These are phyloP conservation scores for Daboia siamensis DNA, from an alignment of 2,113 vertebrate genomes.

Conservation along the genomic window DNA sequence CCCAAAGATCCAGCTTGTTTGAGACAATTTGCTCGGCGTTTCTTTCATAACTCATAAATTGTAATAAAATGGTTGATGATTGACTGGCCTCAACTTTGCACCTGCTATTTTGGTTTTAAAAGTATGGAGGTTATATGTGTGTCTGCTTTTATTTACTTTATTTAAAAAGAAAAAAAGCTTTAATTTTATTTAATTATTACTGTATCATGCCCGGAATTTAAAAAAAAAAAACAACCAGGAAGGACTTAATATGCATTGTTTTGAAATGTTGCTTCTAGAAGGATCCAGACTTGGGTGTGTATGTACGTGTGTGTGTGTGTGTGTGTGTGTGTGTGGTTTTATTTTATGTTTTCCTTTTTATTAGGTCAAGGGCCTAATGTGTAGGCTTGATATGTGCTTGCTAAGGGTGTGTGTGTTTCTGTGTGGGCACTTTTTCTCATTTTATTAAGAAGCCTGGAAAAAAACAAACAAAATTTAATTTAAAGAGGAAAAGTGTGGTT, in stretches of 20 bases:
- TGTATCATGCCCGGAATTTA: constrained; percentile 1
- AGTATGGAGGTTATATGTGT: constrained; percentile 12
- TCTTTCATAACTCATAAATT: constrained; percentile 49
- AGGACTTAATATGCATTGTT: not conserved
- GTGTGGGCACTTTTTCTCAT: not conserved
- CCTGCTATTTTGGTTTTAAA: constrained; percentile 50
- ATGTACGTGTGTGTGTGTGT: not conserved
- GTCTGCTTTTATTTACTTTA: not conserved
- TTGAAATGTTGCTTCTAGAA: not conserved
- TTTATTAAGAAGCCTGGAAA: constrained; percentile 25
- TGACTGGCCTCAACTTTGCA: constrained; percentile 58
- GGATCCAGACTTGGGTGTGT: constrained; percentile 32
- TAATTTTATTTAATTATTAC: constrained; percentile 26
- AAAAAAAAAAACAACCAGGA: not conserved
- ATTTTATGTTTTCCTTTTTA: constrained; percentile 26
- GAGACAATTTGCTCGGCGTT: not conserved
- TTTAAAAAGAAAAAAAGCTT: not conserved
- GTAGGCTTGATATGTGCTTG: constrained; percentile 27
- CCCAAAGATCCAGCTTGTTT: rapidly evolving
- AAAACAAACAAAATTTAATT: not conserved
- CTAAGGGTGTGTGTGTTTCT: constrained; percentile 13
- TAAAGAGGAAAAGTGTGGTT: constrained; percentile 31
- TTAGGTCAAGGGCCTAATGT: constrained; percentile 38
- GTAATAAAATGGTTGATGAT: constrained; percentile 60
- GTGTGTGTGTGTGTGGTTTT: not conserved